A percentile compares a stretch with the other conserved stretches of the same genome.
These are phyloP conservation scores for Anarsia innoxiella DNA, from an alignment of 2,888 invertebrate genomes.

Conservation along the genomic window DNA sequence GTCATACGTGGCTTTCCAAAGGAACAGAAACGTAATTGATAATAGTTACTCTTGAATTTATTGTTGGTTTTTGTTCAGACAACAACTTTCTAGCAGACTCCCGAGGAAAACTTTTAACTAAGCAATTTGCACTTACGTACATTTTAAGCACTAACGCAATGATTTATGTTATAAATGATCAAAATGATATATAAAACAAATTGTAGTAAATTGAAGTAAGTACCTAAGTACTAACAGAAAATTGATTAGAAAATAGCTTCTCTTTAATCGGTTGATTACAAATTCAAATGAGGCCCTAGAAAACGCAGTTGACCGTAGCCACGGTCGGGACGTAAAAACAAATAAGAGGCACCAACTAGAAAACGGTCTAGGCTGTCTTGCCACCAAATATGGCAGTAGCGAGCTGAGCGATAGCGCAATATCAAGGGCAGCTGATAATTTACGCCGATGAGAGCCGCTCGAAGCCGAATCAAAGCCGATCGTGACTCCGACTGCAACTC, in stretches of 20 bases:
- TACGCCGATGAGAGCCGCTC: conserved; percentile 29
- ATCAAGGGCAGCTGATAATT: conserved; percentile 30
- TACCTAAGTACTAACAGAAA: too few species aligned
- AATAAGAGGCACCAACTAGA: neutral
- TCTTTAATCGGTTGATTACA: conserved; percentile 1
- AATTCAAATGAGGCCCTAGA: neutral
- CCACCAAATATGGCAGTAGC: conserved; percentile 10
- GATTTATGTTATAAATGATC: too few species aligned
- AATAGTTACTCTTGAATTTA: conserved; percentile 18
- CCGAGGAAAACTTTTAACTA: too few species aligned
- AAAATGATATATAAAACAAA: too few species aligned
- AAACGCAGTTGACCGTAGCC: conserved; percentile 1
- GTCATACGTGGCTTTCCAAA: conserved; percentile 18
- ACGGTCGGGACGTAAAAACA: neutral
- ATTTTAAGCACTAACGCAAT: too few species aligned
- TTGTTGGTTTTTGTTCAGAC: conserved; percentile 4
- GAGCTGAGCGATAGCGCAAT: conserved; percentile 21
- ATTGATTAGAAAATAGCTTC: neutral
- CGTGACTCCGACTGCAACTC: conserved; percentile 41
- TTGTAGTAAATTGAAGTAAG: too few species aligned
- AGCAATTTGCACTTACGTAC: too few species aligned
- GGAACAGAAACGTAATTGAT: conserved; percentile 25
- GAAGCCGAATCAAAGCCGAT: conserved; percentile 35
- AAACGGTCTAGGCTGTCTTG: conserved; percentile 3
- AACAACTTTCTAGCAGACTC: neutral